Evolutionary conservation across 2,113 vertebrate species (phyloP).

Genomic region (Potamarius usumacintae): DNA sequence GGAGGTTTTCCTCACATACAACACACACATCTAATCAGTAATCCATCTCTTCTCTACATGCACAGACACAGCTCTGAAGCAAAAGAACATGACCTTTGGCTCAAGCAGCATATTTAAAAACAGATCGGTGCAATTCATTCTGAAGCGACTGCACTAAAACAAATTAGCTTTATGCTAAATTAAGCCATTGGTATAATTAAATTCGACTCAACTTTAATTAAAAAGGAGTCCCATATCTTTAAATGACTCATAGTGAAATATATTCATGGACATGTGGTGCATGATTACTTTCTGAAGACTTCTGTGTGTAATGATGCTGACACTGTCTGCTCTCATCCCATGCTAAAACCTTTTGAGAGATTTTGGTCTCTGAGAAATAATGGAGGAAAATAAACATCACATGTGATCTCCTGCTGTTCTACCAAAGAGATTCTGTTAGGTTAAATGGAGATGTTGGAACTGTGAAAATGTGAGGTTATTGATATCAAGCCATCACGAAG

Average conservation of each 20-base stretch:
- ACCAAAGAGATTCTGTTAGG: background rate
- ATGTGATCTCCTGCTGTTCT: conserved; percentile 22
- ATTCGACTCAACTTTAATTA: conserved; percentile 34
- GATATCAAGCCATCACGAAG: conserved; percentile 5
- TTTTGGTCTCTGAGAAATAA: background rate
- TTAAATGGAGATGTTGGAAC: conserved; percentile 19
- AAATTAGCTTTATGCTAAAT: conserved; percentile 31
- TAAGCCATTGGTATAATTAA: conserved; percentile 35
- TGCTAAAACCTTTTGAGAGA: conserved; percentile 7
- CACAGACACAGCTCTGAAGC: background rate
- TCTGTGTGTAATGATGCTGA: conserved; percentile 17
- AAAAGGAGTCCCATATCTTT: conserved; percentile 29
- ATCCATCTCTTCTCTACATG: conserved; percentile 6
- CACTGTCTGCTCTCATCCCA: background rate
- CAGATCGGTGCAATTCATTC: conserved; percentile 22
- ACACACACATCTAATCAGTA: background rate
- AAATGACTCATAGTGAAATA: conserved; percentile 5
- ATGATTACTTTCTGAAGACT: conserved; percentile 16
- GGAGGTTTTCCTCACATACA: background rate
- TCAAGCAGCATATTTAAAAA: conserved; percentile 19
- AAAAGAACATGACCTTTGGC: background rate
- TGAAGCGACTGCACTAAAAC: conserved; percentile 13
- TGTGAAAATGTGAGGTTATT: conserved; percentile 3
- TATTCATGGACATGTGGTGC: background rate
- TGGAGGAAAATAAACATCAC: conserved; percentile 13